A percentile compares a stretch with the other conserved stretches of the same genome.
Conservation (phyloP, 2,888 invertebrate genomes). For the Oxyscelio sp. region DNA sequence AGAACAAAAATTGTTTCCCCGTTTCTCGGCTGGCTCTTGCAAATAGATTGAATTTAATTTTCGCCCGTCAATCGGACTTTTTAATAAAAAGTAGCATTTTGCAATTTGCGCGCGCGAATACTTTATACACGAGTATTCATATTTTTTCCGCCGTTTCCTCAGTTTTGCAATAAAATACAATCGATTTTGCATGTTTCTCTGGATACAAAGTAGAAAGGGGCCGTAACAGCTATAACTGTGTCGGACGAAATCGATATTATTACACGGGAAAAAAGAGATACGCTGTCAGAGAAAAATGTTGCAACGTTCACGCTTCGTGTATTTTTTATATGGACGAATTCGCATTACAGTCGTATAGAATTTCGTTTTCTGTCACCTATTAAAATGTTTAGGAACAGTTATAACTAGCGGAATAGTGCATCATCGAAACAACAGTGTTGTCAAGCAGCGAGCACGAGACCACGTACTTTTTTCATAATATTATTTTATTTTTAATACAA, state of each 20-base stretch:
- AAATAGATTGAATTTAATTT: background rate
- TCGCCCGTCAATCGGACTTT: background rate
- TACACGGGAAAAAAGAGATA: slow-evolving; percentile 19
- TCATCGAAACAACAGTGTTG: too few relatives aligned
- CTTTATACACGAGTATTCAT: slow-evolving; percentile 1
- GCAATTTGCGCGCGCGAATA: background rate
- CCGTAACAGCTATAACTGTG: slow-evolving; percentile 17
- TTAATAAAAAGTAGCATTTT: background rate
- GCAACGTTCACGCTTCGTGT: background rate
- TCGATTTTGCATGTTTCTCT: slow-evolving; percentile 49
- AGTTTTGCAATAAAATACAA: slow-evolving; percentile 31
- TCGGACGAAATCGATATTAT: slow-evolving; percentile 44
- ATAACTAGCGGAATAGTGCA: too few relatives aligned
- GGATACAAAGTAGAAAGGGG: slow-evolving; percentile 23
- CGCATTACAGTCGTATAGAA: slow-evolving; percentile 8
- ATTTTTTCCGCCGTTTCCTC: background rate
- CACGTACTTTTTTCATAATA: too few relatives aligned
- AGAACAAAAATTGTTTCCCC: too few relatives aligned
- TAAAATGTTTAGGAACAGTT: slow-evolving; percentile 1
- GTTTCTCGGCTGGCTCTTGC: background rate
- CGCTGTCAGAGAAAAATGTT: slow-evolving; percentile 30
- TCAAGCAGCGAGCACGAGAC: too few relatives aligned
- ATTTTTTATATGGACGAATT: slow-evolving; percentile 13
- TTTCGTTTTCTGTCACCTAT: background rate
- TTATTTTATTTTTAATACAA: too few relatives aligned